Base-by-base conservation (phyloP, 35 echinoderm and acorn worm species). In the Lytechinus pictus region DNA sequence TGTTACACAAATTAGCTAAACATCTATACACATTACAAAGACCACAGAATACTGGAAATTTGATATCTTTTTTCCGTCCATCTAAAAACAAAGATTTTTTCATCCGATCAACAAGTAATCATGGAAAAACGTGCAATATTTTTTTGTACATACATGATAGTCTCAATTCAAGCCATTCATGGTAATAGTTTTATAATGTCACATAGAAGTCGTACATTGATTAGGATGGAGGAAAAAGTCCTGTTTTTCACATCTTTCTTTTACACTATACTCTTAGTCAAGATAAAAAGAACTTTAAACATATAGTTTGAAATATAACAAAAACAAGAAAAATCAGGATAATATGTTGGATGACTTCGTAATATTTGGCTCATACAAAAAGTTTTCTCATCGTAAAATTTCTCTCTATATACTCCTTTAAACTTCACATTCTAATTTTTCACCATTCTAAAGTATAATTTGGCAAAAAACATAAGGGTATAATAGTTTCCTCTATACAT, bases 321-420 rank as follows among this genome's bases (percentile, higher is more conserved):
- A 54, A 90, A 90, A 90, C 66, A 79, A 79, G 66, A 79, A 90
- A 90, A 90, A 52, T 90, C 88, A 90, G 88, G 88, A 90, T 90
- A 90, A 90, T 44, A 54, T 52, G 28, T 90, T 90, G 88, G 88
- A 90, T 90, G 88, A 90, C 88, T 90, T 90, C 33, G 88, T 90
- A 90, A 90, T 90, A 90, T 90, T 90, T 90, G 88, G 88, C 88
- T 90, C 88, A 90, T 90, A 90, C 88, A 90, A 90, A 79, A 90
- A 90, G 88, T 90, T 90, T 44, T 90, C 52, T 90, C 88, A 90
- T 90, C 88, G 11, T 90, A 90, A 90, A 90, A 58, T 58, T 52
- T 90, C 88, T 90, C 88, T 90, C 88, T 90, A 90, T 90, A 90
- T 90, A 54, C 52, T 90, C 88, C 28, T n/a, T 19, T 90, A 90